A percentile compares a stretch with the other conserved stretches of the same genome.
Evolutionary conservation across 2,797 vertebrate species (phyloP).

Genomic region (Amblyopsis hoosieri): DNA sequence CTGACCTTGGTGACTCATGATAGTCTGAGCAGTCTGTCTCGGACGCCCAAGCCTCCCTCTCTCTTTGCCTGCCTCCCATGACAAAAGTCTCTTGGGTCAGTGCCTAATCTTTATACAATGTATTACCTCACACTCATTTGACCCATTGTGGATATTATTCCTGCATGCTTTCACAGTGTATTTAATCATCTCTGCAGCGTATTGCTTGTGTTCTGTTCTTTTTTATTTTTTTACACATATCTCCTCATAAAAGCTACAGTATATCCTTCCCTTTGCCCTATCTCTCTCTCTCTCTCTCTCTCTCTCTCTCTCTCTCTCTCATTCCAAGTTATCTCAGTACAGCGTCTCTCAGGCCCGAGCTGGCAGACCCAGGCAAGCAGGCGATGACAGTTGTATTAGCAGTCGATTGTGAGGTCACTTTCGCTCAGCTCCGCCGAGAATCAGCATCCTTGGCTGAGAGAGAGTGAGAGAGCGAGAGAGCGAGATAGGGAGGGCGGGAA

Average conservation of each 20-base stretch:
- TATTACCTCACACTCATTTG: slow-evolving; percentile 9
- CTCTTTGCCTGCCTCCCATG: slow-evolving; percentile 1
- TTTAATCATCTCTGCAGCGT: neutral
- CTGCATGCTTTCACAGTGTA: slow-evolving; percentile 10
- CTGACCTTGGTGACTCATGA: slow-evolving; percentile 53
- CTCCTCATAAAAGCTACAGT: slow-evolving; percentile 8
- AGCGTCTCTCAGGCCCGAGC: slow-evolving; percentile 43
- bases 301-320: slow-evolving; percentile 11
- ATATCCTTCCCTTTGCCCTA: neutral
- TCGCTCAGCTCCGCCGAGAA: slow-evolving; percentile 70
- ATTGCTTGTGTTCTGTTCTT: neutral
- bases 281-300: slow-evolving; percentile 4
- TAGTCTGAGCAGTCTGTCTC: slow-evolving; percentile 50
- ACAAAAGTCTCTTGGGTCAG: neutral
- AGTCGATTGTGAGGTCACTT: slow-evolving; percentile 79
- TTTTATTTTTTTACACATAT: neutral
- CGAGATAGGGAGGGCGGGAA: slow-evolving; percentile 18
- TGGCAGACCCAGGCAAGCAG: slow-evolving; percentile 59
- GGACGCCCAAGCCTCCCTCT: slow-evolving; percentile 15
- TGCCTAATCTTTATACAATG: neutral
- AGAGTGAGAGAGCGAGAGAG: slow-evolving; percentile 4
- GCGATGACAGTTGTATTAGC: slow-evolving; percentile 81
- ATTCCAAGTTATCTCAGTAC: neutral
- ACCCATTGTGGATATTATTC: neutral
- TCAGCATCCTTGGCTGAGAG: slow-evolving; percentile 32